Evolutionary conservation across 2,113 vertebrate species (phyloP).

Genomic region (Neodon shergylaensis): DNA sequence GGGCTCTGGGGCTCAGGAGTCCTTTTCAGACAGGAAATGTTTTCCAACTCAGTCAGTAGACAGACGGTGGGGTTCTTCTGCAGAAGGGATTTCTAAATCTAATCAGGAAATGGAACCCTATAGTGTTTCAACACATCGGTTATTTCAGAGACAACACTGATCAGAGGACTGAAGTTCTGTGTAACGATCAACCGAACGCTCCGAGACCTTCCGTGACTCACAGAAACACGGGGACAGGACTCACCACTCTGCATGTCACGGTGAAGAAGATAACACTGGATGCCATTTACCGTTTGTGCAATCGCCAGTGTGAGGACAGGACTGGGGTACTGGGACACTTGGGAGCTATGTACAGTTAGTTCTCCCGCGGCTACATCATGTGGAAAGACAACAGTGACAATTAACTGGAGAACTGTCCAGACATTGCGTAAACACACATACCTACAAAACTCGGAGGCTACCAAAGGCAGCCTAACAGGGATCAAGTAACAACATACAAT

Average conservation of each 20-base stretch:
- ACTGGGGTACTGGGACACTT: rapidly evolving
- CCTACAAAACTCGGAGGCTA: rapidly evolving
- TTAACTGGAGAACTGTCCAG: neutral
- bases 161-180: neutral
- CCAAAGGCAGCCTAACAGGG: neutral
- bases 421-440: neutral
- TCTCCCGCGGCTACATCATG: neutral
- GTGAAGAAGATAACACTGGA: neutral
- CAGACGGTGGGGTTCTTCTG: neutral
- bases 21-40: neutral
- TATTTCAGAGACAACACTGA: neutral
- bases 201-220: neutral
- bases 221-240: neutral
- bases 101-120: conserved; percentile 35
- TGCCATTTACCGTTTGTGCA: neutral
- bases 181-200: neutral
- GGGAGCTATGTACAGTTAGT: neutral
- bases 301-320: neutral
- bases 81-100: neutral
- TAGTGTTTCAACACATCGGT: neutral
- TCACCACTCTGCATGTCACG: neutral
- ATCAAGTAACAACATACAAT: neutral
- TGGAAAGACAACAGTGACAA: neutral
- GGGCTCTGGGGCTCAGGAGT: neutral
- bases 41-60: neutral